Evolutionary conservation across 2,888 invertebrate species (phyloP).

Genomic region (Cremastinae sp.): DNA sequence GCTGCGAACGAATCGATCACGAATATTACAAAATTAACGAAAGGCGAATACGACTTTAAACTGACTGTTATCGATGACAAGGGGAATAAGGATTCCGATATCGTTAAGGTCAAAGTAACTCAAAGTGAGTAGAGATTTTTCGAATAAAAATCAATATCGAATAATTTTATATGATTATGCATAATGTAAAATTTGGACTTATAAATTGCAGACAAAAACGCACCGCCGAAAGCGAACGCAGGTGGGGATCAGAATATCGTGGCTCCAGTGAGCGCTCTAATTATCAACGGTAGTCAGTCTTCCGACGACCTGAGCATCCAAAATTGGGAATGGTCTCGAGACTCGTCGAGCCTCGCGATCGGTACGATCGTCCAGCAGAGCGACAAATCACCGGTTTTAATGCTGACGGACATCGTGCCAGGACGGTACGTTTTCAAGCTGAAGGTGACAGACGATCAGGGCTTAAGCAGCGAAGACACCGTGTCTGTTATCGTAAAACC

Average conservation of each 20-base stretch:
- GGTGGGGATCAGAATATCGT: conserved; percentile 91
- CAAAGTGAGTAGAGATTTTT: conserved; percentile 86
- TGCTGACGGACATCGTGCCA: conserved; percentile 91
- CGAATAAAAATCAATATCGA: too few species aligned
- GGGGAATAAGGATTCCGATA: conserved; percentile 89
- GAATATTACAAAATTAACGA: conserved; percentile 90
- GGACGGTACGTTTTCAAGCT: conserved; percentile 94
- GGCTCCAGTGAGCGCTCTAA: conserved; percentile 88
- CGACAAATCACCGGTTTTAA: conserved; percentile 89
- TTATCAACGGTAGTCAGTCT: conserved; percentile 92
- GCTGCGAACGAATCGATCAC: conserved; percentile 85
- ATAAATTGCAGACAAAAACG: conserved; percentile 88
- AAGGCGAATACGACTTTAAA: conserved; percentile 91
- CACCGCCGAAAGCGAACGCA: conserved; percentile 93
- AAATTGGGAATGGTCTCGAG: conserved; percentile 91
- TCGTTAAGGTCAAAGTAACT: conserved; percentile 88
- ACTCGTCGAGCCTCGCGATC: conserved; percentile 89
- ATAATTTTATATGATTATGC: too few species aligned
- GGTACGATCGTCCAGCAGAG: conserved; percentile 90
- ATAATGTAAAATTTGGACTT: background rate
- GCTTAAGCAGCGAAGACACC: conserved; percentile 90
- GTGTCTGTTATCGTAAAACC: conserved; percentile 91
- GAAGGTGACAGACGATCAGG: conserved; percentile 95
- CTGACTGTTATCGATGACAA: conserved; percentile 92
- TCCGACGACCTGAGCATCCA: conserved; percentile 93